Evolutionary conservation across 2,888 invertebrate genomes (phyloP).

Genomic region (Drosophila gaucha): DNA sequence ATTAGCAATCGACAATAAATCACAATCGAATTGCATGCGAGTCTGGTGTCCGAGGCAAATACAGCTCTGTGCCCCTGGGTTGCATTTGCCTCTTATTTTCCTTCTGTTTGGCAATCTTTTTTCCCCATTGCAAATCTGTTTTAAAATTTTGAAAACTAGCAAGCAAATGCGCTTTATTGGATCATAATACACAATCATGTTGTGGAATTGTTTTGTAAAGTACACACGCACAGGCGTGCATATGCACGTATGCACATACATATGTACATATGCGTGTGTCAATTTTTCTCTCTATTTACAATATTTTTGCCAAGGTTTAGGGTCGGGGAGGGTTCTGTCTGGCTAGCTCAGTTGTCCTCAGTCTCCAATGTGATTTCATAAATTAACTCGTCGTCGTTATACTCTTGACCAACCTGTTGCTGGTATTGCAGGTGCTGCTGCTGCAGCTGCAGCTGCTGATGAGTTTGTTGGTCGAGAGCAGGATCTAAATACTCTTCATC

Average conservation of each 20-base stretch:
- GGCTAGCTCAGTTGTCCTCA: conserved; percentile 58
- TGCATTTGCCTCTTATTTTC: conserved; percentile 42
- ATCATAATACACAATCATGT: conserved; percentile 7
- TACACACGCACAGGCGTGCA: conserved; percentile 4
- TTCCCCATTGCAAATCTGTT: conserved; percentile 39
- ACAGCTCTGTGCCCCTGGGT: conserved; percentile 65
- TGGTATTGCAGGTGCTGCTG: too few relatives aligned
- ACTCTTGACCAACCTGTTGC: conserved; percentile 32
- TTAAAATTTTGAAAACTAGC: conserved; percentile 25
- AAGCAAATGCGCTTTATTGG: conserved; percentile 26
- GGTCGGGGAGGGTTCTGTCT: background rate
- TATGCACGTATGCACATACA: background rate
- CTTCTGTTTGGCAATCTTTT: background rate
- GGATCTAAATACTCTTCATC: conserved; percentile 42
- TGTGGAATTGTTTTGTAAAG: conserved; percentile 22
- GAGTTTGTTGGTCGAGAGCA: conserved; percentile 18
- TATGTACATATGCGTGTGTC: background rate
- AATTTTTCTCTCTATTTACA: conserved; percentile 22
- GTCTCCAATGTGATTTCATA: conserved; percentile 71
- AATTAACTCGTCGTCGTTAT: conserved; percentile 59
- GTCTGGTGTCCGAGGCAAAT: conserved; percentile 37
- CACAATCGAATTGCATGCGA: conserved; percentile 40
- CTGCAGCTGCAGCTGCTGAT: too few relatives aligned
- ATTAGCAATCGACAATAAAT: background rate
- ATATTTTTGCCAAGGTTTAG: background rate